Conservation (phyloP, 2,113 vertebrate species). For the Cisticola juncidis region DNA sequence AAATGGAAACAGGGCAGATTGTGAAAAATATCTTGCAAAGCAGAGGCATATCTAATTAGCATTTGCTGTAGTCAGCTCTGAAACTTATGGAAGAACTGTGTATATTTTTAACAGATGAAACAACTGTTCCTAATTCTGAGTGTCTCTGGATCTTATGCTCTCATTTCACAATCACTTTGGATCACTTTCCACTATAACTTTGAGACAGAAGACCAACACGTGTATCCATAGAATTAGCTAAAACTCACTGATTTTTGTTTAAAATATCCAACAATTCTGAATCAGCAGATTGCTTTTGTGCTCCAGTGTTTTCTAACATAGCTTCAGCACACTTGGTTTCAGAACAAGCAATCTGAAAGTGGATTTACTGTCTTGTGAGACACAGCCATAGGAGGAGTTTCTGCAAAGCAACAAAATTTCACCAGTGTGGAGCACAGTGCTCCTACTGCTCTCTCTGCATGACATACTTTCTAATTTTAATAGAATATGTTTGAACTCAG, state of each 20-base stretch:
- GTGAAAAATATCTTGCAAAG: not conserved
- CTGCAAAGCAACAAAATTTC: not conserved
- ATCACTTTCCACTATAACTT: not conserved
- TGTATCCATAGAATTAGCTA: not conserved
- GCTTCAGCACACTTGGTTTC: not conserved
- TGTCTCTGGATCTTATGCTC: not conserved
- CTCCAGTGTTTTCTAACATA: not conserved
- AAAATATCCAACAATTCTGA: not conserved
- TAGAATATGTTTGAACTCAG: not conserved
- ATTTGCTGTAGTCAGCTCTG: not conserved
- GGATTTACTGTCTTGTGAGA: not conserved
- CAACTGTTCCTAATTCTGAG: not conserved
- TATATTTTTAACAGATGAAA: not conserved
- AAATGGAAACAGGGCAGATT: not conserved
- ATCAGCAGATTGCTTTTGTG: not conserved
- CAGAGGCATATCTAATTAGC: not conserved
- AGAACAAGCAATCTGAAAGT: not conserved
- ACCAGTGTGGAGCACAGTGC: not conserved
- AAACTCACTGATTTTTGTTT: not conserved
- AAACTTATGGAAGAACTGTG: not conserved
- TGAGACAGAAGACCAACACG: not conserved
- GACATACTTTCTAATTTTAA: not conserved
- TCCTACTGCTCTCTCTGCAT: not conserved
- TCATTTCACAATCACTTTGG: not conserved
- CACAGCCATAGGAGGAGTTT: not conserved